Base-by-base conservation (phyloP, 2,888 invertebrate species). In the Habroteleia sp. region DNA sequence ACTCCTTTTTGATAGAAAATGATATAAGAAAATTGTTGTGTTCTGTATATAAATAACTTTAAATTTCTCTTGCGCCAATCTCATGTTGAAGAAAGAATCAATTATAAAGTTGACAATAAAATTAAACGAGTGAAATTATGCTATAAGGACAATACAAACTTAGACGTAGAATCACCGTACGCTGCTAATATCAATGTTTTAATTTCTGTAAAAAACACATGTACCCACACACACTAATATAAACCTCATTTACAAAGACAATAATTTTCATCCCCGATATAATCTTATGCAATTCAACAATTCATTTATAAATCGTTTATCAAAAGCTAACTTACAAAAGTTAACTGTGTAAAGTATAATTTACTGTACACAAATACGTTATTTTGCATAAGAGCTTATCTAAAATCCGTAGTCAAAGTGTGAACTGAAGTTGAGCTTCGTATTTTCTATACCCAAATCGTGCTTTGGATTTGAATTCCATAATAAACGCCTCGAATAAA, bases 61-160 rank as follows among this genome's bases (percentile, higher is more conserved):
- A 17, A 46, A 17, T 33, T 6, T 52, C 33, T 27, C 20, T 42
- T n/a, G 41, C 33, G 31, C 23, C 27, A 42, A 14, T 33, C 27
- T 39, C 74, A 56, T 69, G 37, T 76, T 65, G 74, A 56, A 63
- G 78, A 78, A 80, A 81, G 75, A 82, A 82, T 85, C 81, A 84
- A 84, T 84, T 85, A 84, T 81, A 78, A 80, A 82, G 80, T 79
- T 76, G 87, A 87, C 85, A 87, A 87, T 86, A 87, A 86, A 58
- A 54, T 81, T 62, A 48, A 78, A 79, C 13, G 62, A 81, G 78
- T 79, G 80, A 84, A 85, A 84, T 80, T 81, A 82, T 72, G 77
- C 81, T 81, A 52, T 81, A 83, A 82, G 75, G 82, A 83, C 84
- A 84, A 86, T 85, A 84, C 84, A 62, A 37, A 58, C 50, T 66